These are phyloP conservation scores for Aphelocoma coerulescens DNA, from an alignment of 2,113 vertebrate species.

Conservation along the genomic window DNA sequence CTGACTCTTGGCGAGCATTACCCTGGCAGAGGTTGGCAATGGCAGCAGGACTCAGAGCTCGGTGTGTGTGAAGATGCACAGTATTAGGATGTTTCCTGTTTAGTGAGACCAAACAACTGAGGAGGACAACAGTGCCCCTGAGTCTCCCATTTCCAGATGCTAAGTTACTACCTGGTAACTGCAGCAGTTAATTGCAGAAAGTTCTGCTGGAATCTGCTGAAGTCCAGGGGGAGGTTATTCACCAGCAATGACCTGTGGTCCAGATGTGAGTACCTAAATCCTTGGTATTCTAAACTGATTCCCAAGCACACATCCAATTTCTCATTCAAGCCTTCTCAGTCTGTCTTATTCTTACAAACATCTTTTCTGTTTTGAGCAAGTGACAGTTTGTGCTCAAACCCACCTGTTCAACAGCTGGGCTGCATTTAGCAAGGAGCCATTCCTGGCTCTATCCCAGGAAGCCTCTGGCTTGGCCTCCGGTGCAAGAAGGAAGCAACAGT, in stretches of 20 bases:
- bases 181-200: not conserved
- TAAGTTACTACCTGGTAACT: not conserved
- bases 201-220: not conserved
- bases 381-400: not conserved
- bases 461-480: not conserved
- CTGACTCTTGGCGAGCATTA: not conserved
- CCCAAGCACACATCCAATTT: not conserved
- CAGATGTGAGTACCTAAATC: not conserved
- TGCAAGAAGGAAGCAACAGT: not conserved
- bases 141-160: not conserved
- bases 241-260: not conserved
- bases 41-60: not conserved
- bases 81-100: not conserved
- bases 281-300: not conserved
- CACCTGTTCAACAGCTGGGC: not conserved
- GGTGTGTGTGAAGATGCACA: not conserved
- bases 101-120: not conserved
- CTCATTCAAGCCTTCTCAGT: not conserved
- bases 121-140: not conserved
- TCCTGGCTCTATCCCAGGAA: not conserved
- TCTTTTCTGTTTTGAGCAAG: not conserved
- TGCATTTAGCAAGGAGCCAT: not conserved
- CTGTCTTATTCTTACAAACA: not conserved
- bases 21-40: not conserved
- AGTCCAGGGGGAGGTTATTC: not conserved